Evolutionary conservation across 2,888 invertebrate species (phyloP).

Genomic region (Crossocerus cetratus): DNA sequence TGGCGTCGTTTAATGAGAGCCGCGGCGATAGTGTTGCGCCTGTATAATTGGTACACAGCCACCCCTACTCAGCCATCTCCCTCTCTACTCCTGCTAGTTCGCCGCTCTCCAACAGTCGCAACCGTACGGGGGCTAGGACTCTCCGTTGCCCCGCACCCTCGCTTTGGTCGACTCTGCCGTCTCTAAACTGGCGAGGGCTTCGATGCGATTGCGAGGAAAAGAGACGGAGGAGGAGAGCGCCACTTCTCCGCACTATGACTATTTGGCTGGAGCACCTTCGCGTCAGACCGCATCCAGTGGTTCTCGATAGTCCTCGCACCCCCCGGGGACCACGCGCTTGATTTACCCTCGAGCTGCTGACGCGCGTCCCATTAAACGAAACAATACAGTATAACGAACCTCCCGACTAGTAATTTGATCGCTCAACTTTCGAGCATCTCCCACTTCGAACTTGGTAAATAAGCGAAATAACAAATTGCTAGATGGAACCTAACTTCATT

Average conservation of each 20-base stretch:
- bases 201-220: conserved; percentile 14
- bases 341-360: no score
- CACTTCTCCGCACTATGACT: conserved; percentile 58
- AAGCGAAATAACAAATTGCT: no score
- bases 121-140: conserved; percentile 10
- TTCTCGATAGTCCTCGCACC: conserved; percentile 49
- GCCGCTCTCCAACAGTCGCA: conserved; percentile 11
- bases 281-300: conserved; percentile 55
- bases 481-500: no score
- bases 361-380: no score
- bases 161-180: conserved; percentile 33
- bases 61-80: conserved; percentile 36
- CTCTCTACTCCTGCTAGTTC: conserved; percentile 22
- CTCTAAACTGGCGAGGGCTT: conserved; percentile 4
- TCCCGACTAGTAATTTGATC: no score
- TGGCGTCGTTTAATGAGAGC: conserved; percentile 76
- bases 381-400: no score
- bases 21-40: conserved; percentile 73
- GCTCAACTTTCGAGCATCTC: no score
- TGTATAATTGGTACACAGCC: conserved; percentile 74
- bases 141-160: conserved; percentile 23
- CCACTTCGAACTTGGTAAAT: no score
- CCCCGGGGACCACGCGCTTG: no score
- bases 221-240: conserved; percentile 38
- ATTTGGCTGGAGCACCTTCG: conserved; percentile 65